Evolutionary conservation across 1,140 invertebrate species (phyloP), one percentile per base, ranked within the genome.

Genomic region (Probaryconus sp.): DNA sequence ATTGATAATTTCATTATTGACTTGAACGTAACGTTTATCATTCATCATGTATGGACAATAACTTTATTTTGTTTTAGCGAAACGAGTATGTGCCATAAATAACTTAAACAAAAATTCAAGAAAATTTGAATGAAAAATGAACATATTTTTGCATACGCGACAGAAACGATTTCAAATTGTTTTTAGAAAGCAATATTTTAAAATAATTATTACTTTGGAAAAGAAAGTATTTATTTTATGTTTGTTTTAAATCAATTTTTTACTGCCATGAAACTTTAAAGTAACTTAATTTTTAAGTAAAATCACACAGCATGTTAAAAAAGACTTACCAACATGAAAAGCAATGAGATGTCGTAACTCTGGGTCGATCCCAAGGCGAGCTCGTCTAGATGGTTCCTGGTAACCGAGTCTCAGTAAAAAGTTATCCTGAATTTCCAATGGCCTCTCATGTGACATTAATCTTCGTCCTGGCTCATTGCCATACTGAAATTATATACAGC

Each of bases 301-400:
- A 24, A 26, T 21, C 21, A 38, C 18, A 38, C 33, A 56, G 60
- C 58, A 45, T 51, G 43, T 63, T 61, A 42, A 37, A 65, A 50
- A 47, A 26, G 26, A 86, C 84, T 81, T 71, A 89, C 88, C 88
- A 17, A 90, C 84, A 74, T 91, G 90, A 85, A 92, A 91, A 11
- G 89, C 87, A 35, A 92, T 81, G 68, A 90, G 85, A 81, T 91
- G 88, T 26, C 91, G 86, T 53, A 92, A 81, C 71, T 92, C 91
- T 11, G 90, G 91, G 82, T 92, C 91, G 14, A 92, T 91, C 1
- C 91, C 91, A 68, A 92, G 84, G 26, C 91, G 85, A 21, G 89
- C 83, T 71, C 91, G 85, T 42, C 91, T 86, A 1, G 89, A 88
- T 58, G 85, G 73, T 47, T 91, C 91, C 42, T 83, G 82, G 86